A percentile compares a stretch with the other conserved stretches of the same genome.
Evolutionary conservation across 2,888 invertebrate species (phyloP).

Genomic region (Molorchus minor): DNA sequence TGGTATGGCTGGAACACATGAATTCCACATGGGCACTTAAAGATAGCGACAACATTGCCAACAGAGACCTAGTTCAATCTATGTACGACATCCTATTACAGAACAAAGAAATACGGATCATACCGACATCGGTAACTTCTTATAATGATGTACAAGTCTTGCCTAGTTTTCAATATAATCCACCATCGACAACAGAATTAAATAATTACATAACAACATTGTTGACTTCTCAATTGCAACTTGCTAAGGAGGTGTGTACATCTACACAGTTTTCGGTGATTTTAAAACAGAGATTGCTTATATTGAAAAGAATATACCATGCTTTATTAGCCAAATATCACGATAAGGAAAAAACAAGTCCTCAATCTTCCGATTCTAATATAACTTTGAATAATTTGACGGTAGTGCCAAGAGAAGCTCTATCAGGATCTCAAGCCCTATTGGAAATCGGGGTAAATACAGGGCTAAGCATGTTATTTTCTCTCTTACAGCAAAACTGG

Average conservation of each 20-base stretch:
- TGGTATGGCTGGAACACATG: slow-evolving; percentile 68
- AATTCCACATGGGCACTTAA: slow-evolving; percentile 69
- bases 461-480: slow-evolving; percentile 68
- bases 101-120: slow-evolving; percentile 64
- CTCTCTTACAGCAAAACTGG: slow-evolving; percentile 70
- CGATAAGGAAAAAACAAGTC: slow-evolving; percentile 58
- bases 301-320: slow-evolving; percentile 68
- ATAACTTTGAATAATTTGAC: slow-evolving; percentile 34
- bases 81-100: slow-evolving; percentile 67
- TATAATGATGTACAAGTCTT: slow-evolving; percentile 60
- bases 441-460: slow-evolving; percentile 71
- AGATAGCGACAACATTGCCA: slow-evolving; percentile 66
- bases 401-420: slow-evolving; percentile 42
- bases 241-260: slow-evolving; percentile 66
- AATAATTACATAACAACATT: slow-evolving; percentile 66
- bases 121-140: slow-evolving; percentile 53
- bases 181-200: slow-evolving; percentile 63
- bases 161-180: slow-evolving; percentile 67
- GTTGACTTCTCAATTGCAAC: slow-evolving; percentile 65
- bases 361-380: slow-evolving; percentile 26
- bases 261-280: slow-evolving; percentile 68
- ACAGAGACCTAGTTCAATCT: slow-evolving; percentile 64
- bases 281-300: slow-evolving; percentile 66
- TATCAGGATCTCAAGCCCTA: slow-evolving; percentile 65
- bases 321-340: slow-evolving; percentile 68